Base-by-base conservation (phyloP, 2,888 invertebrate genomes). In the Chrysotoxum bicinctum region DNA sequence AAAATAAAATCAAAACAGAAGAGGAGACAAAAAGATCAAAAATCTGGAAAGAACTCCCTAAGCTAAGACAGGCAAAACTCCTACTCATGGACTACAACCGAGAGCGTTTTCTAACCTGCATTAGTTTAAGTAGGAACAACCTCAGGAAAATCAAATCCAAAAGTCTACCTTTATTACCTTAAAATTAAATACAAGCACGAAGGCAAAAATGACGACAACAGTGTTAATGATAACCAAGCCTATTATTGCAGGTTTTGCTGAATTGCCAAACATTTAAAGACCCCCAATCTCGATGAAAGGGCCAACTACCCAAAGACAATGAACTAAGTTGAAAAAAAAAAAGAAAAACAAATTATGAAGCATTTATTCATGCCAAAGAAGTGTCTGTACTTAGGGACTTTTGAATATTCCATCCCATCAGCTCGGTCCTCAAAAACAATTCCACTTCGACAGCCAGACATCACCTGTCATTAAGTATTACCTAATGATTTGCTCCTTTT, bases 401-500 rank as follows among this genome's bases (percentile, higher is more conserved):
- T 54, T 32, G 9, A 37, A 58, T 50, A 37, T 32, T 40, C 32
- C 56, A 72, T 32, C 21, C 40, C 79, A 37, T 37, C 26, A 50
- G 35, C n/a, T 50, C 9, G n/a, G 10, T 50, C 48, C 35, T 50
- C 50, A 37, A 66, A 66, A 48, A 48, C 32, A 66, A 66, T 66
- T 66, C 37, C 37, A 72, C 35, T 73, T 81, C 73, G 81, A 73
- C 85, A 81, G 62, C 56, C 78, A 81, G 69, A 73, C 76, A 54
- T 81, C 81, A 85, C 81, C 85, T 85, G 85, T 85, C 85, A 85
- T 85, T 85, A 81, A 77, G 76, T 85, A 66, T 85, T 84, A 66
- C 84, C 75, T 79, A 81, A 81, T 81, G 85, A 73, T 81, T 84
- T 76, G 80, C 75, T 81, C 68, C 81, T 76, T 80, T 68, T 54